Evolutionary conservation across 2,797 vertebrate genomes (phyloP), one percentile per base, ranked within the genome.

Genomic region (Bryconaethiops microstoma): DNA sequence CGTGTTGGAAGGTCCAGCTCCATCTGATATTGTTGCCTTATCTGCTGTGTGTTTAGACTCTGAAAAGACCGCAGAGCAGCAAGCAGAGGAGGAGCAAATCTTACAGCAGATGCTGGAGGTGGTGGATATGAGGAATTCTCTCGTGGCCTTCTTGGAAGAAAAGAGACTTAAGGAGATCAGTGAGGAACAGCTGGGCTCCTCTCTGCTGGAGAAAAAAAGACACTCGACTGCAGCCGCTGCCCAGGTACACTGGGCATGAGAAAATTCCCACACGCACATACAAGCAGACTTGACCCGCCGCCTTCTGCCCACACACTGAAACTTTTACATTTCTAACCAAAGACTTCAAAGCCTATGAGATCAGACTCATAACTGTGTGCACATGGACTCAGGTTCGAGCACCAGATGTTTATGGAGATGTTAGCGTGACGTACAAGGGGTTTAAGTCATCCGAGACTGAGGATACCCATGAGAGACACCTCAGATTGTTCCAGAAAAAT

Each of bases 131-230:
- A 93, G 96, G 81, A 93, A 98, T 62, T 86, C 92, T 12, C 91
- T 99, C 86, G 97, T 99, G 83, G 87, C 94, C 0, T 90, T 98
- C 67, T 94, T 96, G 89, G 97, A 99, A 7, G 94, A 97, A 83
- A 93, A 95, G 89, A 90, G 96, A 82, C 94, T 96, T 87, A 96
- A 94, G 1, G 96, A 97, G 90, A 92, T 97, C 7, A 90, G 86
- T 19, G 92, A 93, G 67, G 91, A 91, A 79, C 88, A 87, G 14
- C 86, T 80, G 74, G 87, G 86, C 12, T 87, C 69, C 75, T 89
- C 90, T 29, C 73, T 95, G 21, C 81, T 86, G 85, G 93, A 92
- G 88, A 91, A 92, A 8, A 95, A 92, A 45, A 91, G 94, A 5
- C 91, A 89, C 40, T 92, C 91, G 0, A 88, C 88, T 74, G 71